Percentiles rank a stretch among this genome's conserved stretches.
Conservation (phyloP, 2,113 vertebrate species). For the Gasterosteus aculeatus region DNA sequence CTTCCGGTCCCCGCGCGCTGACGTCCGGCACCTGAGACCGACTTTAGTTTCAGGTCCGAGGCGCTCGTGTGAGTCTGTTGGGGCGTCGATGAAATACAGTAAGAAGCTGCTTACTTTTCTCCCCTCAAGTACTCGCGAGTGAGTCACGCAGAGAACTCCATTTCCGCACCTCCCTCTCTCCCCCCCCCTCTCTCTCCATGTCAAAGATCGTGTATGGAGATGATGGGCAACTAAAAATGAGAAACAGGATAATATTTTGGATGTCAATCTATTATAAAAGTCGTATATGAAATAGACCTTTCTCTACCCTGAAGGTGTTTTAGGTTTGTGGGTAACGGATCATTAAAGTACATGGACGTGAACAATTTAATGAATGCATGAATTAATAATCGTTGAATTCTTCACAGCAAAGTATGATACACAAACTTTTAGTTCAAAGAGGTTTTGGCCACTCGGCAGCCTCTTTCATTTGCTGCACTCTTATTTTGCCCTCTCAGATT, state of each 20-base stretch:
- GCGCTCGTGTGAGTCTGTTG: background rate
- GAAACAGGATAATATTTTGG: background rate
- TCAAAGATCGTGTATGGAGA: slow-evolving; percentile 37
- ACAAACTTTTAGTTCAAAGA: background rate
- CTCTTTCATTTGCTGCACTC: background rate
- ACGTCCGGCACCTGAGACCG: background rate
- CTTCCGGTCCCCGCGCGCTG: background rate
- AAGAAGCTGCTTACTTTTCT: background rate
- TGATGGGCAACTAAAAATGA: background rate
- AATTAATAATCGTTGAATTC: background rate
- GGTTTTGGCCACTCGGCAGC: background rate
- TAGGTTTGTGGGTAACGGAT: too few species aligned
- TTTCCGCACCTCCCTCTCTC: slow-evolving; percentile 67
- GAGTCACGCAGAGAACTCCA: slow-evolving; percentile 49
- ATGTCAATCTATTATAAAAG: too few species aligned
- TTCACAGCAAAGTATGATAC: background rate
- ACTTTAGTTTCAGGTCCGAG: background rate
- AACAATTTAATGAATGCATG: background rate
- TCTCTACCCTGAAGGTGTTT: too few species aligned
- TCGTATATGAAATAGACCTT: too few species aligned
- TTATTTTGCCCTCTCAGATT: background rate
- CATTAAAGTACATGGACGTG: too few species aligned
- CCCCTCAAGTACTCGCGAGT: slow-evolving; percentile 40
- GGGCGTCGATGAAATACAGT: slow-evolving; percentile 17
- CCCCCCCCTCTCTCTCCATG: background rate